These are phyloP conservation scores for Perodicticus potto DNA, from an alignment of 2,797 vertebrate species.

Conservation along the genomic window DNA sequence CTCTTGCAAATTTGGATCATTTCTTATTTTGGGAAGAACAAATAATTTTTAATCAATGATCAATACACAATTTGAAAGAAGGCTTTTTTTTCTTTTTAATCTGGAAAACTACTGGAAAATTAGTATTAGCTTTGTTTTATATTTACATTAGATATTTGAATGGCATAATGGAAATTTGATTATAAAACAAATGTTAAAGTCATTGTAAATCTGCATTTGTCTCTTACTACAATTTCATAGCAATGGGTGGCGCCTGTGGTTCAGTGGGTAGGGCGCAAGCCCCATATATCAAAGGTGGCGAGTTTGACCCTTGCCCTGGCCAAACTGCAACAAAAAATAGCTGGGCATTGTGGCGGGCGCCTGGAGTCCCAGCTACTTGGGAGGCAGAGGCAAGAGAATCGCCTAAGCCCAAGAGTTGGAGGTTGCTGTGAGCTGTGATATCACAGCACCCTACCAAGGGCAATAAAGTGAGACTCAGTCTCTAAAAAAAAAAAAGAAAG, in stretches of 20 bases:
- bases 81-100: not conserved
- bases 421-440: too few species aligned
- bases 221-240: constrained; percentile 3
- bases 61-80: not conserved
- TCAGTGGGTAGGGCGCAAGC: too few species aligned
- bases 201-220: not conserved
- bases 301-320: too few species aligned
- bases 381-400: too few species aligned
- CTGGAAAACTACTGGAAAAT: constrained; percentile 5
- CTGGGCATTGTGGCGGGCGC: too few species aligned
- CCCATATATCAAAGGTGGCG: too few species aligned
- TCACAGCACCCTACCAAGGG: too few species aligned
- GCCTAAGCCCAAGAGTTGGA: too few species aligned
- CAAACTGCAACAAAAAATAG: too few species aligned
- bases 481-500: not conserved
- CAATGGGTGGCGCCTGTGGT: not conserved
- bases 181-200: constrained; percentile 16
- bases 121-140: not conserved
- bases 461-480: too few species aligned
- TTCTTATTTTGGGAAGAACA: constrained; percentile 38
- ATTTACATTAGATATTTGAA: constrained; percentile 43
- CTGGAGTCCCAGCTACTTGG: too few species aligned
- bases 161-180: constrained; percentile 8
- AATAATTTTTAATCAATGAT: constrained; percentile 20
- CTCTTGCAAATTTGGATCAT: not conserved